These are phyloP conservation scores for Neria commutata DNA, from an alignment of 2,888 invertebrate species.

Conservation along the genomic window DNA sequence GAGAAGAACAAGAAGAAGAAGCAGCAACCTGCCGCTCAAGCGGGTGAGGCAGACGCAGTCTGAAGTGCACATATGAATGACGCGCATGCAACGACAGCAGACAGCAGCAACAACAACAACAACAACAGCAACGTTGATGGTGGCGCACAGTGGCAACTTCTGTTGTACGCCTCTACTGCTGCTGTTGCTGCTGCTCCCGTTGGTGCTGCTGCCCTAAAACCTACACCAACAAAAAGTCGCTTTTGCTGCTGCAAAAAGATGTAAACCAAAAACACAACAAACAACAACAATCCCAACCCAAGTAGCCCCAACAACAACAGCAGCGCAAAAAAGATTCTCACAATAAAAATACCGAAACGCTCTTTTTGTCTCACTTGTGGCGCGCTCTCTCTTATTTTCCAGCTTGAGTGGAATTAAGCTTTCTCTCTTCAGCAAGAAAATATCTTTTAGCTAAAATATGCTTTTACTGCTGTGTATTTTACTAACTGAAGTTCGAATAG, in stretches of 20 bases:
- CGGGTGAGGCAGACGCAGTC: neutral
- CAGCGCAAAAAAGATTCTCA: conserved; percentile 12
- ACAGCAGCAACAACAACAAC: neutral
- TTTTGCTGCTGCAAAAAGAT: neutral
- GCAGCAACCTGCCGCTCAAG: neutral
- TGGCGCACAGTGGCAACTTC: conserved; percentile 3
- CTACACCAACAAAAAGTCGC: conserved; percentile 4
- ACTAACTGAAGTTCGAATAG: conserved; percentile 4
- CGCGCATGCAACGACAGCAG: too few relatives aligned
- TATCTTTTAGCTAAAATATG: too few relatives aligned
- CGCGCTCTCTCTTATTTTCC: conserved; percentile 3
- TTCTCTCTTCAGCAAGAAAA: too few relatives aligned
- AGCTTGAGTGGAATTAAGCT: too few relatives aligned
- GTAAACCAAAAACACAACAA: conserved; percentile 4
- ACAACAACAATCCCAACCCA: conserved; percentile 2
- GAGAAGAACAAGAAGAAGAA: conserved; percentile 5
- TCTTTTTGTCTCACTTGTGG: conserved; percentile 9
- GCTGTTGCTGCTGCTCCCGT: neutral
- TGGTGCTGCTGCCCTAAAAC: conserved; percentile 1
- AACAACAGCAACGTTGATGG: neutral
- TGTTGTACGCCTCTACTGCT: too few relatives aligned
- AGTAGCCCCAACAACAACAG: neutral
- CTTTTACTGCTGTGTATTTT: conserved; percentile 3
- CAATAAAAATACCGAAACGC: conserved; percentile 21
- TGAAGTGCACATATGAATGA: neutral